A percentile compares a stretch with the other conserved stretches of the same genome.
phyloP scores from a whole-genome alignment of 2,113 vertebrate species.

The Brachyhypopomus gauderio region DNA sequence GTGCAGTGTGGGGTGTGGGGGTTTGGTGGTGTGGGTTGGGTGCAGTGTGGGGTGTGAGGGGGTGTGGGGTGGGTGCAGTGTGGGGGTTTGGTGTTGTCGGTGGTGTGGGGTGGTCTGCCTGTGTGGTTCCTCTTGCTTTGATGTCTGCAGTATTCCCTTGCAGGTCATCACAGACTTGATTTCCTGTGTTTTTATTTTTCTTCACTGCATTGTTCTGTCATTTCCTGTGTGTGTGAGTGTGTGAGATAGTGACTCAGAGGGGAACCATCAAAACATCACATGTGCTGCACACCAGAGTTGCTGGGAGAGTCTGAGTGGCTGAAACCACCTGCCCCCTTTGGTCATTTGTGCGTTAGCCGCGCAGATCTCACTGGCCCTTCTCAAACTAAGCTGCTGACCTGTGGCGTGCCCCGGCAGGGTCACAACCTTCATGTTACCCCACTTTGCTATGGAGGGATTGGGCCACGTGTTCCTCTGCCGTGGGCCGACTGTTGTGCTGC shows the following conservation, averaged over 20 bases:
- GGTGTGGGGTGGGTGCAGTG: too few species aligned
- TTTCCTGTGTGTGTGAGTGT: constrained; percentile 43
- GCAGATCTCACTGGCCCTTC: too few species aligned
- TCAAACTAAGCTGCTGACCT: too few species aligned
- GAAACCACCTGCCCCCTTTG: background rate
- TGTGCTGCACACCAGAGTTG: background rate
- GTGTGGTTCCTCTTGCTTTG: background rate
- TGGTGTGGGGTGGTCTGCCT: background rate
- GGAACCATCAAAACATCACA: background rate
- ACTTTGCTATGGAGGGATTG: too few species aligned
- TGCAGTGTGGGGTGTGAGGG: too few species aligned
- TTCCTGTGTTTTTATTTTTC: constrained; percentile 54
- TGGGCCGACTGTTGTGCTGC: too few species aligned
- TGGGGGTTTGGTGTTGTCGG: background rate
- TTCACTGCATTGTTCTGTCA: constrained; percentile 38
- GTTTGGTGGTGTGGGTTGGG: too few species aligned
- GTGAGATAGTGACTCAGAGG: background rate
- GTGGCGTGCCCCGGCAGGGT: too few species aligned
- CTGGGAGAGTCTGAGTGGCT: background rate
- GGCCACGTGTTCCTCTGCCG: too few species aligned
- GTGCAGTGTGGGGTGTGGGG: too few species aligned
- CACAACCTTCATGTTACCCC: too few species aligned
- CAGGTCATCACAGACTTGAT: constrained; percentile 44
- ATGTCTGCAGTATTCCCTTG: constrained; percentile 9
- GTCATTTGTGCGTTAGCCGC: too few species aligned